phyloP scores from a whole-genome alignment of 1,140 invertebrate species.

The Ericerus pela region DNA sequence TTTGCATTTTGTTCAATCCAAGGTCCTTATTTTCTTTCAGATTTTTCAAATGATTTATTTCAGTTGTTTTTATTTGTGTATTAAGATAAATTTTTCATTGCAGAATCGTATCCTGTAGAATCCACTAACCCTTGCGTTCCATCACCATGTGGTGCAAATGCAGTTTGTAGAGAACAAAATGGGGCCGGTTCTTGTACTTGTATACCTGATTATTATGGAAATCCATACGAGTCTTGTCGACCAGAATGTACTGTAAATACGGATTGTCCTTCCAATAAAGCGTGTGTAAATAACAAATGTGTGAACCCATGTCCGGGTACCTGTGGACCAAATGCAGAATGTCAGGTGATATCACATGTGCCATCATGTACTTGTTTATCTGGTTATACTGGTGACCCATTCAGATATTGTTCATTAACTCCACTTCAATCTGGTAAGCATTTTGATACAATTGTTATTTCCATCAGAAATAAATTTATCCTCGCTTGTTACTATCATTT shows the following conservation, averaged over 20 bases:
- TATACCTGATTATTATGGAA: slow-evolving; percentile 35
- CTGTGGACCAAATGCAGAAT: slow-evolving; percentile 48
- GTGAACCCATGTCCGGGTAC: slow-evolving; percentile 50
- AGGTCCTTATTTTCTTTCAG: slow-evolving; percentile 18
- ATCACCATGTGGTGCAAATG: slow-evolving; percentile 56
- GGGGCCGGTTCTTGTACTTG: slow-evolving; percentile 49
- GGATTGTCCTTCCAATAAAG: slow-evolving; percentile 44
- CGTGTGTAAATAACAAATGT: slow-evolving; percentile 49
- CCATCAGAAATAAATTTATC: neutral
- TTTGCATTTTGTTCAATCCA: slow-evolving; percentile 36
- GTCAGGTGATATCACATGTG: slow-evolving; percentile 50
- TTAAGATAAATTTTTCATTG: slow-evolving; percentile 14
- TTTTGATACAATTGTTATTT: neutral
- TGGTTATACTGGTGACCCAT: slow-evolving; percentile 50
- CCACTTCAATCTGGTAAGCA: slow-evolving; percentile 18
- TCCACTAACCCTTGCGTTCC: slow-evolving; percentile 40
- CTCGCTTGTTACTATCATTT: neutral
- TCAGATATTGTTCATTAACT: slow-evolving; percentile 30
- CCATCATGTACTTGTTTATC: slow-evolving; percentile 48
- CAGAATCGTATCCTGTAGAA: slow-evolving; percentile 19
- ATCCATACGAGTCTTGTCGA: slow-evolving; percentile 40
- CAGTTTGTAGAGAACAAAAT: slow-evolving; percentile 47
- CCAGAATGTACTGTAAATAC: slow-evolving; percentile 51
- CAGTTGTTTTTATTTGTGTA: neutral
- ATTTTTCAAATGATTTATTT: neutral